Evolutionary conservation across 2,888 invertebrate genomes (phyloP).

Genomic region (Diarsia dahlii): DNA sequence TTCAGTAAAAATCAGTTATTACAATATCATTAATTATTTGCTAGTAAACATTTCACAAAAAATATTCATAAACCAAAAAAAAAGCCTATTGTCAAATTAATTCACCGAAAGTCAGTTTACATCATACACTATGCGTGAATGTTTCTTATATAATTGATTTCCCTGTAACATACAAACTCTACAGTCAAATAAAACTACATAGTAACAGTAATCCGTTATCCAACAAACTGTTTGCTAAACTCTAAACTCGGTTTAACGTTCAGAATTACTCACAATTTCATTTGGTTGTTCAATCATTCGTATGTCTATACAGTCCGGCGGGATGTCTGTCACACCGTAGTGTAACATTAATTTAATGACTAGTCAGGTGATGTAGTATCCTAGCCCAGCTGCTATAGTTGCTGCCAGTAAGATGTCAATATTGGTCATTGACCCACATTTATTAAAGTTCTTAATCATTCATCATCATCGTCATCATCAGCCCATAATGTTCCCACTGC

Average conservation of each 20-base stretch:
- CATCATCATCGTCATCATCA: too few species aligned
- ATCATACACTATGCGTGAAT: not conserved
- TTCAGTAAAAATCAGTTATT: too few species aligned
- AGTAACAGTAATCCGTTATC: conserved; percentile 42
- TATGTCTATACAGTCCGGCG: conserved; percentile 45
- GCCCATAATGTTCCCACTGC: too few species aligned
- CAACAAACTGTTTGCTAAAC: conserved; percentile 47
- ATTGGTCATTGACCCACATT: too few species aligned
- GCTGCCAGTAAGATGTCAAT: too few species aligned
- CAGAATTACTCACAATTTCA: conserved; percentile 65
- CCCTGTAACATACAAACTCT: not conserved
- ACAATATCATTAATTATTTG: too few species aligned
- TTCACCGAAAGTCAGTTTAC: too few species aligned
- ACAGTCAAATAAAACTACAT: conserved; percentile 14
- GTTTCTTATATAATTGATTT: not conserved
- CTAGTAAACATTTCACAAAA: too few species aligned
- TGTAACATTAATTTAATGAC: not conserved
- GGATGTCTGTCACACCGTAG: conserved; percentile 45
- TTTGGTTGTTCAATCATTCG: conserved; percentile 68
- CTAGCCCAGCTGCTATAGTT: not conserved
- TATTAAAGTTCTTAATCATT: too few species aligned
- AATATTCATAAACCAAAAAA: too few species aligned
- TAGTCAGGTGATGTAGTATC: not conserved
- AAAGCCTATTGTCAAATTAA: too few species aligned
- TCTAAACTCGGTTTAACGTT: conserved; percentile 59